Evolutionary conservation across 2,797 vertebrate species (phyloP).

Genomic region (Danio jaintianensis): DNA sequence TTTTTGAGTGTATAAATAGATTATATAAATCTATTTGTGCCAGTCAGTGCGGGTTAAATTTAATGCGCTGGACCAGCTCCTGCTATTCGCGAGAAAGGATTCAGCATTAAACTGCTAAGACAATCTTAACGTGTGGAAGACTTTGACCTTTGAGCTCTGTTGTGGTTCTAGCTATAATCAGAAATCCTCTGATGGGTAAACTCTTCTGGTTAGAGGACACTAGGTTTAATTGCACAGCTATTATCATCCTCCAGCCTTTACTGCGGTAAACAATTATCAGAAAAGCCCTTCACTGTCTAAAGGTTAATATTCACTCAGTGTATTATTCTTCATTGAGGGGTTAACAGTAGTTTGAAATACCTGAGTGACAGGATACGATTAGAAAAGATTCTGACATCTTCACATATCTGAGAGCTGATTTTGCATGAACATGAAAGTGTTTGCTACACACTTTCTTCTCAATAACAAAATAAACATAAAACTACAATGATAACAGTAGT

Average conservation of each 20-base stretch:
- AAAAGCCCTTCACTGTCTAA: background rate
- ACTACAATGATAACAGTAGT: too few relatives aligned
- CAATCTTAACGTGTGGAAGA: constrained; percentile 2
- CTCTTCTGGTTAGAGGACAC: constrained; percentile 6
- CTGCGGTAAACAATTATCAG: background rate
- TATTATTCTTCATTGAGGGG: too few relatives aligned
- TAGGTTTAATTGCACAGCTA: background rate
- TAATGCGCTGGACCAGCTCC: background rate
- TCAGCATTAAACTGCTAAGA: background rate
- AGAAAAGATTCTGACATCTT: too few relatives aligned
- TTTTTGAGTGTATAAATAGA: too few relatives aligned
- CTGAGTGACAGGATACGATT: too few relatives aligned
- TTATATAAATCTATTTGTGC: too few relatives aligned
- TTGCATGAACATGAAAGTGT: too few relatives aligned
- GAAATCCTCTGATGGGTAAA: background rate
- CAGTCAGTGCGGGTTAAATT: background rate
- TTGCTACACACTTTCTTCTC: too few relatives aligned
- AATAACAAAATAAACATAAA: too few relatives aligned
- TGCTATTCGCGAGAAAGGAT: background rate
- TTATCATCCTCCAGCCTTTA: background rate
- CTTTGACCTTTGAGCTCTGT: background rate
- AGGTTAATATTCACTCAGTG: too few relatives aligned
- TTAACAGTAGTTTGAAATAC: too few relatives aligned
- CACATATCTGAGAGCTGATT: too few relatives aligned
- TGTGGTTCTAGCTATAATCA: constrained; percentile 2